Conservation (phyloP, 1,140 invertebrate species). For the Metaphire vulgaris region DNA sequence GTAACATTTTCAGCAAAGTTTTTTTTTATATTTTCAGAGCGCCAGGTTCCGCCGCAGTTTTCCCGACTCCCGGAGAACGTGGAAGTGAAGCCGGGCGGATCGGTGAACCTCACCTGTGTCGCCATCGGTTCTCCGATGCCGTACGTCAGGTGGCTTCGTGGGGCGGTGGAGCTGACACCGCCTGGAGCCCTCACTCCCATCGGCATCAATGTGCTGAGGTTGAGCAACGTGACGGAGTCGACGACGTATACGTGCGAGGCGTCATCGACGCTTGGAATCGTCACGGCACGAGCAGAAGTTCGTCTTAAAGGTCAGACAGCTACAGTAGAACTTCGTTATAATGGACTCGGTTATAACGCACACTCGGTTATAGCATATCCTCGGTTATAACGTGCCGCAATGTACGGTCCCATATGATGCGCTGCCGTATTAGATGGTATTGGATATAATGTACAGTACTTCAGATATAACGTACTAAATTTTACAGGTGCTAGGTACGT, state of each 20-base stretch:
- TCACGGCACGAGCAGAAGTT: slow-evolving; percentile 76
- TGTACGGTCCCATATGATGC: too few species aligned
- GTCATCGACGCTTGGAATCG: slow-evolving; percentile 85
- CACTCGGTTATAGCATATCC: too few species aligned
- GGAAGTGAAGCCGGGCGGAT: slow-evolving; percentile 84
- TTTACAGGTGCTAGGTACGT: too few species aligned
- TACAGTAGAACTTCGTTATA: too few species aligned
- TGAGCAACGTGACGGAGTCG: slow-evolving; percentile 80
- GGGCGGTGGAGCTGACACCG: slow-evolving; percentile 70
- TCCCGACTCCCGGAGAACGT: slow-evolving; percentile 77
- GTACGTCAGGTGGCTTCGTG: slow-evolving; percentile 89
- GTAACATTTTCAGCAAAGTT: too few species aligned
- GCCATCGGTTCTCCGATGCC: slow-evolving; percentile 97
- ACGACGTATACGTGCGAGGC: slow-evolving; percentile 96
- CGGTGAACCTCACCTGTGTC: slow-evolving; percentile 88
- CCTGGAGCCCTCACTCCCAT: slow-evolving; percentile 51
- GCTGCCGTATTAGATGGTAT: too few species aligned
- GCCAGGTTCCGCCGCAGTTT: slow-evolving; percentile 87
- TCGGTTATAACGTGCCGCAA: too few species aligned
- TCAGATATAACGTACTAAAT: too few species aligned
- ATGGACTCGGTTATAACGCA: too few species aligned
- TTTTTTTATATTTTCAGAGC: too few species aligned
- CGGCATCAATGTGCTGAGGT: slow-evolving; percentile 69
- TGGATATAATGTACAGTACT: too few species aligned
- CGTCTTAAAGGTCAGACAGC: slow-evolving; percentile 95